Conservation (phyloP, 2,113 vertebrate genomes). For the Crypturellus undulatus region DNA sequence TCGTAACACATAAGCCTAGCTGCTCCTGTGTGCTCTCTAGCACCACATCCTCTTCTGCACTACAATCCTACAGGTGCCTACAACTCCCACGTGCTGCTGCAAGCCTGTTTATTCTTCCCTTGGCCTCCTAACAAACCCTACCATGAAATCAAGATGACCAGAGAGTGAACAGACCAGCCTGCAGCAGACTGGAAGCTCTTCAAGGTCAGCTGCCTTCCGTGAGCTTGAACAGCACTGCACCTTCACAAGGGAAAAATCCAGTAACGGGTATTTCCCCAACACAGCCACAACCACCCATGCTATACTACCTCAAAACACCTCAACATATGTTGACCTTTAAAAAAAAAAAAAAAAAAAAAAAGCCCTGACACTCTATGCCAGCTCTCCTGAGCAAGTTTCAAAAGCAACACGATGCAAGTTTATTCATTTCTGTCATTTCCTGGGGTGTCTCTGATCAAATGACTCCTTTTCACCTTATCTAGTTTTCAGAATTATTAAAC, state of each 20-base stretch:
- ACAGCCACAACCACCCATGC: not conserved
- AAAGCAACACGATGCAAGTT: not conserved
- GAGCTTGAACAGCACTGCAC: not conserved
- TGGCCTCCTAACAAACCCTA: not conserved
- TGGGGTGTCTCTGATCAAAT: not conserved
- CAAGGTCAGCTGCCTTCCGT: not conserved
- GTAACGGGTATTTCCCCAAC: not conserved
- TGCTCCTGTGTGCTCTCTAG: not conserved
- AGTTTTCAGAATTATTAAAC: not conserved
- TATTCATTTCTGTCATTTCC: not conserved
- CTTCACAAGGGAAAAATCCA: not conserved
- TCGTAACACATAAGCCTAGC: not conserved
- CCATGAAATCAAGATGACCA: not conserved
- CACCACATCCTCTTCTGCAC: not conserved
- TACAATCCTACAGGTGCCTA: not conserved
- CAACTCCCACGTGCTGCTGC: not conserved
- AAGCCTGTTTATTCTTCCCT: slow-evolving; percentile 19
- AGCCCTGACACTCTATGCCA: not conserved
- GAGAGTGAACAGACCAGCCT: not conserved
- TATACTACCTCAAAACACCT: not conserved
- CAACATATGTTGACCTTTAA: rapidly evolving
- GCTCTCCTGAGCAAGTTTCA: not conserved
- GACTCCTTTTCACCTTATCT: not conserved
- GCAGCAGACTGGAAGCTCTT: not conserved
- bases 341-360: not conserved